Evolutionary conservation across 2,888 invertebrate species (phyloP).

Genomic region (Sceliomorpha sp.): DNA sequence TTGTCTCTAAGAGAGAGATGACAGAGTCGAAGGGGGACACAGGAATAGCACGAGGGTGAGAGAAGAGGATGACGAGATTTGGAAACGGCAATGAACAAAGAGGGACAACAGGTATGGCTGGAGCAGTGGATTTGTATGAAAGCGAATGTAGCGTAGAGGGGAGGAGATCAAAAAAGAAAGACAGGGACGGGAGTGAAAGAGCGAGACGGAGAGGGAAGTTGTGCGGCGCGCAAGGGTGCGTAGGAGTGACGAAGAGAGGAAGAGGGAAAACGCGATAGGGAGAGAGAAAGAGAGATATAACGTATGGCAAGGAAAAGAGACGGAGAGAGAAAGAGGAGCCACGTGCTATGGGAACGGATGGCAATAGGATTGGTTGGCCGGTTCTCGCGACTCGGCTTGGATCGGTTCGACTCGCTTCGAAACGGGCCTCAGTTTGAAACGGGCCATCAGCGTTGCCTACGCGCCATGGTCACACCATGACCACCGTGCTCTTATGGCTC

Average conservation of each 20-base stretch:
- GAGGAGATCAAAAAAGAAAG: slow-evolving; percentile 9
- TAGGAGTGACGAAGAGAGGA: slow-evolving; percentile 44
- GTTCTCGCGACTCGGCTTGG: slow-evolving; percentile 61
- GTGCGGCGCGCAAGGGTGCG: slow-evolving; percentile 42
- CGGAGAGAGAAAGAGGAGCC: slow-evolving; percentile 68
- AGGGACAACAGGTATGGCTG: no score
- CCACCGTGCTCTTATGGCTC: slow-evolving; percentile 59
- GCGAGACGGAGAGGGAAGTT: slow-evolving; percentile 39
- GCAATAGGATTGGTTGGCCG: slow-evolving; percentile 71
- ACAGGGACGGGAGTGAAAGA: slow-evolving; percentile 20
- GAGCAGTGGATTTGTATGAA: not conserved
- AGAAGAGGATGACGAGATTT: no score
- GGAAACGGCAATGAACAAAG: no score
- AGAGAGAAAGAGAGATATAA: slow-evolving; percentile 51
- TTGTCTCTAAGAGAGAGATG: no score
- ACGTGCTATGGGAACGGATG: slow-evolving; percentile 76
- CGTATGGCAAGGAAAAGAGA: slow-evolving; percentile 37
- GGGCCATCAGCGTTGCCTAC: slow-evolving; percentile 77
- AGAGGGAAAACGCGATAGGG: slow-evolving; percentile 34
- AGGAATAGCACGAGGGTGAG: no score
- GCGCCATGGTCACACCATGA: slow-evolving; percentile 73
- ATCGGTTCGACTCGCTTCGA: slow-evolving; percentile 34
- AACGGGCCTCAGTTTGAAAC: slow-evolving; percentile 74
- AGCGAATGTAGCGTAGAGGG: slow-evolving; percentile 25
- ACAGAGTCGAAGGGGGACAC: no score